Conservation (phyloP, 2,797 vertebrate species). For the Arremon aurantiirostris region DNA sequence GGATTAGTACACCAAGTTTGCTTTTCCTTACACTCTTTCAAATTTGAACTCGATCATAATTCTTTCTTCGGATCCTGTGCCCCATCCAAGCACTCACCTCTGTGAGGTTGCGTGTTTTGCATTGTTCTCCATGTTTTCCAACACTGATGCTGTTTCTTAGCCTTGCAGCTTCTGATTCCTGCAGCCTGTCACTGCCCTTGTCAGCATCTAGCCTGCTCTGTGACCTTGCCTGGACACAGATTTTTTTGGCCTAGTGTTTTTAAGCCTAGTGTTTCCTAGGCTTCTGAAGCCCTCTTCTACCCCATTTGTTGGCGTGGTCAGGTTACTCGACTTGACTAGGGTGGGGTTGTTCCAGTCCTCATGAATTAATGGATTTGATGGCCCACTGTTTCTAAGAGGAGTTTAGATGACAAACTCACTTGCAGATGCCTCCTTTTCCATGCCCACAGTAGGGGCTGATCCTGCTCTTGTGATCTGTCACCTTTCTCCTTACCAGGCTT, state of each 20-base stretch:
- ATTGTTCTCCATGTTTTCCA: not conserved
- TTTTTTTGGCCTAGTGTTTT: not conserved
- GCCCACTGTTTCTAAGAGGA: not conserved
- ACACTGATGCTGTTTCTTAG: not conserved
- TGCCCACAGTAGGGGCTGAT: too few species aligned
- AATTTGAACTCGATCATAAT: not conserved
- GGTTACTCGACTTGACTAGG: not conserved
- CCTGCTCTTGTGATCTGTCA: not conserved
- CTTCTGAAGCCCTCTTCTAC: not conserved
- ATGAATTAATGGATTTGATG: not conserved
- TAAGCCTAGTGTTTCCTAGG: not conserved
- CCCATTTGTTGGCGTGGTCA: not conserved
- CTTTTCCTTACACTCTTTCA: not conserved
- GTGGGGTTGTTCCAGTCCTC: not conserved
- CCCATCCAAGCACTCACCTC: not conserved
- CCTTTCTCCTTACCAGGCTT: not conserved
- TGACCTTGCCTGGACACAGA: not conserved
- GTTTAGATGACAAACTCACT: not conserved
- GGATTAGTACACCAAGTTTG: not conserved
- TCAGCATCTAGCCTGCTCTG: accelerated
- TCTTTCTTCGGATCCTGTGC: not conserved
- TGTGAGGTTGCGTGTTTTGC: not conserved
- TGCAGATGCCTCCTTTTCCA: not conserved
- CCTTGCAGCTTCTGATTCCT: not conserved
- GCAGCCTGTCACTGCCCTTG: not conserved